Evolutionary conservation across 92 coral and sea anemone species (phyloP).

Genomic region (Porites rus): DNA sequence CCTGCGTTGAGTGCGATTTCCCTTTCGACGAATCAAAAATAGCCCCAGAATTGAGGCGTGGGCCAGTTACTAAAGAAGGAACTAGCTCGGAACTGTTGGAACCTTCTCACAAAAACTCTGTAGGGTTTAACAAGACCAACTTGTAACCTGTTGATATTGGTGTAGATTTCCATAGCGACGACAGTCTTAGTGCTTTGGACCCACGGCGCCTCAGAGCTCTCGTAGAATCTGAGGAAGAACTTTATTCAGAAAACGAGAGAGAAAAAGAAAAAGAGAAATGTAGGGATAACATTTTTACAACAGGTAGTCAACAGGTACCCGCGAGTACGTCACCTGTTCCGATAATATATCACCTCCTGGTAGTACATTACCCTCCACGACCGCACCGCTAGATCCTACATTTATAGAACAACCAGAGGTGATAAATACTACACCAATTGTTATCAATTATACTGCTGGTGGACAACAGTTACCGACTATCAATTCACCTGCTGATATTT

Average conservation of each 20-base stretch:
- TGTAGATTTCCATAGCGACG: neutral
- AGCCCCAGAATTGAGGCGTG: constrained; percentile 16
- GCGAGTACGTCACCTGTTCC: too few relatives aligned
- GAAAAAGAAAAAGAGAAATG: too few relatives aligned
- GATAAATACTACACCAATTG: too few relatives aligned
- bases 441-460: neutral
- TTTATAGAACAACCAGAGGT: too few relatives aligned
- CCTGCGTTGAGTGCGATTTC: constrained; percentile 31
- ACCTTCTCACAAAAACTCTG: neutral
- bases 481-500: constrained; percentile 23
- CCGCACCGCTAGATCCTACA: too few relatives aligned
- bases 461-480: neutral
- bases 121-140: neutral
- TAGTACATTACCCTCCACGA: too few relatives aligned
- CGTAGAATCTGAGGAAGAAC: too few relatives aligned
- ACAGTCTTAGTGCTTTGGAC: neutral
- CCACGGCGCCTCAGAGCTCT: too few relatives aligned
- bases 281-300: too few relatives aligned
- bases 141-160: constrained; percentile 13
- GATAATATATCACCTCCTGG: neutral
- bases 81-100: neutral
- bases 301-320: too few relatives aligned
- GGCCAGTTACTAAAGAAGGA: neutral
- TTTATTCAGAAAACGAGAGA: too few relatives aligned
- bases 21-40: constrained; percentile 30